These are phyloP conservation scores for Uromys caudimaculatus DNA, from an alignment of 2,797 vertebrate genomes.

Conservation along the genomic window DNA sequence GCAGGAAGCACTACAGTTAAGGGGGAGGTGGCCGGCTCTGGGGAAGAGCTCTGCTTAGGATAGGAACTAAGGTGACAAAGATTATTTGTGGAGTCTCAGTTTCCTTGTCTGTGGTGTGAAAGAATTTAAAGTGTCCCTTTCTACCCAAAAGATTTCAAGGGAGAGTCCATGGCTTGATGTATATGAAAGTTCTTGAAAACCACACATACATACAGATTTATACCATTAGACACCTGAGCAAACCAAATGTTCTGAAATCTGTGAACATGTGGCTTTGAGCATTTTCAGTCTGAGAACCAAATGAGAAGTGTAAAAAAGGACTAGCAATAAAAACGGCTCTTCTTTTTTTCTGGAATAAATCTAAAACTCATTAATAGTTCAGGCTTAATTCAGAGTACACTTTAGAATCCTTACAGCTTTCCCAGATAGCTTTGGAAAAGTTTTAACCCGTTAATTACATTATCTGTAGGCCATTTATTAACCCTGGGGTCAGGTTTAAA, in stretches of 20 bases:
- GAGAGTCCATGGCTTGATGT: not conserved
- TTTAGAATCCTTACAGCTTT: conserved; percentile 35
- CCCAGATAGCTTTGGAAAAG: conserved; percentile 56
- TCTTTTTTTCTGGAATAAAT: conserved; percentile 43
- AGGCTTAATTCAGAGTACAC: conserved; percentile 26
- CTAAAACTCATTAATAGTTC: conserved; percentile 56
- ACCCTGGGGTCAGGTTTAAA: not conserved
- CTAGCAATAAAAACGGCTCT: not conserved
- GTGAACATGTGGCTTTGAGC: fast-evolving
- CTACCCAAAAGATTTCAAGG: not conserved
- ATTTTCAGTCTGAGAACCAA: not conserved
- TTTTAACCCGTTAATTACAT: conserved; percentile 62
- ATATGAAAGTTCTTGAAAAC: not conserved
- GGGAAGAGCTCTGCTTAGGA: not conserved
- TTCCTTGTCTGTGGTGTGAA: not conserved
- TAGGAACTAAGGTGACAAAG: not conserved
- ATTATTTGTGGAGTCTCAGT: not conserved
- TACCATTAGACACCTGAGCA: not conserved
- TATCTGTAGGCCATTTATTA: conserved; percentile 34
- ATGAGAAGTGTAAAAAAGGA: not conserved
- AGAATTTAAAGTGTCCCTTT: not conserved
- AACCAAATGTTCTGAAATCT: not conserved
- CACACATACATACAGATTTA: not conserved
- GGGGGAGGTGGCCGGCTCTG: not conserved
- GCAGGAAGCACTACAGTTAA: not conserved